These are phyloP conservation scores for Ceyx cyanopectus DNA, from an alignment of 2,113 vertebrate genomes.

Conservation along the genomic window DNA sequence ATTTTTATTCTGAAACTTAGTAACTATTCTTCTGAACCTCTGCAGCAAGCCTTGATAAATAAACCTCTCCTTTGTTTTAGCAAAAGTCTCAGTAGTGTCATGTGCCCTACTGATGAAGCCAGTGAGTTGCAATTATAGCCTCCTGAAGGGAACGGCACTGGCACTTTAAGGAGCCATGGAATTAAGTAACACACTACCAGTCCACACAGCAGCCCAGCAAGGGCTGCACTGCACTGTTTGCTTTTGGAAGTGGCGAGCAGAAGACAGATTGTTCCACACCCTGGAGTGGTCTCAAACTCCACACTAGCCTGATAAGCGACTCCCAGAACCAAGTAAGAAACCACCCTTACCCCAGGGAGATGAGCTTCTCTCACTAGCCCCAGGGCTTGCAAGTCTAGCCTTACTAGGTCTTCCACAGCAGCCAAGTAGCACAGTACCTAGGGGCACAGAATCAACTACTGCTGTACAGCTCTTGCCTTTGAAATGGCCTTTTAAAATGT, in stretches of 20 bases:
- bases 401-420: background rate
- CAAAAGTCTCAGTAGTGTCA: background rate
- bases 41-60: background rate
- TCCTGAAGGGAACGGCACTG: background rate
- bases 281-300: background rate
- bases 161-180: background rate
- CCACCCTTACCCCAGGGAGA: background rate
- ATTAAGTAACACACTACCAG: background rate
- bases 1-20: background rate
- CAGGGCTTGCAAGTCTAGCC: background rate
- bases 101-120: background rate
- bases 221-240: background rate
- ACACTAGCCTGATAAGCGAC: background rate
- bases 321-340: background rate
- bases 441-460: background rate
- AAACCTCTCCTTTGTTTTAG: background rate
- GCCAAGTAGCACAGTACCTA: background rate
- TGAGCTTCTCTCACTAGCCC: background rate
- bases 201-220: background rate
- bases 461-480: background rate
- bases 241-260: background rate
- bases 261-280: background rate
- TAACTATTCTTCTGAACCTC: background rate
- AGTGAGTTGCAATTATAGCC: background rate
- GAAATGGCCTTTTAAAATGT: background rate